These are phyloP conservation scores for Hirundichthys speculiger DNA, from an alignment of 2,113 vertebrate species.

Conservation along the genomic window DNA sequence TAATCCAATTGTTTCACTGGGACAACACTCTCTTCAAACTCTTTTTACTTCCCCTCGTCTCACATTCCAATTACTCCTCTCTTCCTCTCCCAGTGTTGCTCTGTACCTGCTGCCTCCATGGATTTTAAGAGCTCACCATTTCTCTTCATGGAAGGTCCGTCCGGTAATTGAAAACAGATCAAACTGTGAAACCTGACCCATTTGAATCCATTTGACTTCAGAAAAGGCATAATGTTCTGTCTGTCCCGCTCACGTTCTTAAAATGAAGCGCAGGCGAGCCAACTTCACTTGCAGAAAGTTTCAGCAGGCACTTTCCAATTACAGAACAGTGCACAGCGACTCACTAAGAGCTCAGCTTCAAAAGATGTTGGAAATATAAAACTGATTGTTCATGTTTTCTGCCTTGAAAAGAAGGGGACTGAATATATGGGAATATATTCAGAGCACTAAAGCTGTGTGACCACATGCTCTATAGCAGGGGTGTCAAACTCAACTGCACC, in stretches of 20 bases:
- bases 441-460: constrained; percentile 20
- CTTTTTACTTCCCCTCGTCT: constrained; percentile 38
- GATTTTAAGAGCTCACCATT: constrained; percentile 69
- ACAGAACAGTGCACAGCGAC: too few species aligned
- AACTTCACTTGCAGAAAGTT: constrained; percentile 35
- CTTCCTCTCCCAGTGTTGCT: constrained; percentile 3
- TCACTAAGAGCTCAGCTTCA: constrained; percentile 13
- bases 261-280: constrained; percentile 49
- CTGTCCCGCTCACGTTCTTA: constrained; percentile 51
- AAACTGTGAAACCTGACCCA: constrained; percentile 72
- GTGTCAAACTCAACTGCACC: too few species aligned
- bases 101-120: constrained; percentile 42
- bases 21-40: constrained; percentile 40
- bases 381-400: constrained; percentile 5
- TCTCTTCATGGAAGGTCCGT: constrained; percentile 37
- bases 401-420: not conserved
- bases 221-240: constrained; percentile 48
- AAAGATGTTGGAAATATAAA: constrained; percentile 22
- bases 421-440: constrained; percentile 4
- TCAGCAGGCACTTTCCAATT: constrained; percentile 44
- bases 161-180: constrained; percentile 77
- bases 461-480: too few species aligned
- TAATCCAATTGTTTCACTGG: constrained; percentile 66
- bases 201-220: constrained; percentile 63
- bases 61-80: constrained; percentile 20